Evolutionary conservation across 2,888 invertebrate genomes (phyloP).

Genomic region (Pterostichus niger): DNA sequence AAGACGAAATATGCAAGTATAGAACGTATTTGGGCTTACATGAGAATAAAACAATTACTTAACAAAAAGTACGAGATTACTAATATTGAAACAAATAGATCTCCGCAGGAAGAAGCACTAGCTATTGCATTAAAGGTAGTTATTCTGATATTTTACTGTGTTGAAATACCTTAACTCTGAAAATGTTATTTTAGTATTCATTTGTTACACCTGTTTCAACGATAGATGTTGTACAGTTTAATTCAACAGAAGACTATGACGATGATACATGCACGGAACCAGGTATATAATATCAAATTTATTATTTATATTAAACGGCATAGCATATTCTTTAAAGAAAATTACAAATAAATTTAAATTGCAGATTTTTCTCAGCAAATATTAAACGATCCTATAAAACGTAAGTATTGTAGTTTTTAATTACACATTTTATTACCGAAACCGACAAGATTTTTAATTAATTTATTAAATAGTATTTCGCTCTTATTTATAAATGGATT

Average conservation of each 20-base stretch:
- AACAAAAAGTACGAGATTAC: constrained; percentile 76
- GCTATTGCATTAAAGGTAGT: constrained; percentile 78
- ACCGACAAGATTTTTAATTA: too few relatives aligned
- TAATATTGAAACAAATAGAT: constrained; percentile 25
- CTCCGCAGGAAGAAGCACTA: constrained; percentile 79
- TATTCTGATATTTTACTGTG: constrained; percentile 68
- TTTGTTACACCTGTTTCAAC: constrained; percentile 66
- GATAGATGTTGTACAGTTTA: constrained; percentile 67
- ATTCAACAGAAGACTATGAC: constrained; percentile 10
- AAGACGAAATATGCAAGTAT: constrained; percentile 70
- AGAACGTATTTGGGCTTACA: constrained; percentile 82
- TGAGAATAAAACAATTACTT: constrained; percentile 81
- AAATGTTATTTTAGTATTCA: constrained; percentile 69
- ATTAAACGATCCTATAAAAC: too few relatives aligned
- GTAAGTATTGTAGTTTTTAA: too few relatives aligned
- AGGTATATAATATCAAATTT: too few relatives aligned
- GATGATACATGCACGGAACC: not conserved
- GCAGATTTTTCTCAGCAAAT: too few relatives aligned
- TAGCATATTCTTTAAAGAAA: too few relatives aligned
- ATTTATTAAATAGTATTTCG: too few relatives aligned
- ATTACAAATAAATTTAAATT: too few relatives aligned
- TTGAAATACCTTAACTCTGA: not conserved
- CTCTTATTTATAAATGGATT: too few relatives aligned
- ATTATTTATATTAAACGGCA: too few relatives aligned
- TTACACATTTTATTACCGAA: too few relatives aligned